Percentiles rank a stretch among this genome's conserved stretches.
Evolutionary conservation across 2,888 invertebrate species (phyloP).

Genomic region (Apotomis capreana): DNA sequence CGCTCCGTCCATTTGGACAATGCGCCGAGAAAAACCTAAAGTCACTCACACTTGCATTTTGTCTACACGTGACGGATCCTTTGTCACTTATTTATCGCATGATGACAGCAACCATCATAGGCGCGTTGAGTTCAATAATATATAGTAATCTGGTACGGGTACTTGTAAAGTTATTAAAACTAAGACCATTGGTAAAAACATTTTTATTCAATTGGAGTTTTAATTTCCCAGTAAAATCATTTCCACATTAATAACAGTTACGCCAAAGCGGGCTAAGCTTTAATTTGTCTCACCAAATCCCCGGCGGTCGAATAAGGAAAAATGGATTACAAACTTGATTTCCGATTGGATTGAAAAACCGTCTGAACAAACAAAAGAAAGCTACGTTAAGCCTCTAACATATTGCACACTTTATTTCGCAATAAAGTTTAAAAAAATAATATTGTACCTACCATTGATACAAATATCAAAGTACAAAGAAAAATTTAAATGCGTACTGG

Average conservation of each 20-base stretch:
- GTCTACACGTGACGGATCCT: no score
- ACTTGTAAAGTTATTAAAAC: background rate
- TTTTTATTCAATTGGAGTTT: constrained; percentile 7
- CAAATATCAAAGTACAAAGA: no score
- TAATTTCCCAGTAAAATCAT: constrained; percentile 28
- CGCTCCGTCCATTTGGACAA: no score
- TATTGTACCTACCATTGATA: no score
- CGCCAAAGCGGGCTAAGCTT: constrained; percentile 34
- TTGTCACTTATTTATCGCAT: no score
- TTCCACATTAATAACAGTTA: constrained; percentile 37
- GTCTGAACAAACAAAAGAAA: constrained; percentile 17
- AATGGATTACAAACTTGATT: constrained; percentile 39
- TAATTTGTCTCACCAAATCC: constrained; percentile 39
- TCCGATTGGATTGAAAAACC: constrained; percentile 31
- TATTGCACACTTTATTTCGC: background rate
- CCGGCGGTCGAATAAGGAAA: constrained; percentile 38
- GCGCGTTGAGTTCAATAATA: no score
- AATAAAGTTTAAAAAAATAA: no score
- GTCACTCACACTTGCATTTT: no score
- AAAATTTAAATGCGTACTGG: no score
- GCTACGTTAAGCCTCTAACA: constrained; percentile 7
- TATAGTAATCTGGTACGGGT: no score
- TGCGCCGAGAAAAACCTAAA: no score
- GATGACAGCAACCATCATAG: no score
- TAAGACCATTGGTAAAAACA: constrained; percentile 4